phyloP scores from a whole-genome alignment of 1,140 invertebrate species.

The Dendrolimus punctatus region DNA sequence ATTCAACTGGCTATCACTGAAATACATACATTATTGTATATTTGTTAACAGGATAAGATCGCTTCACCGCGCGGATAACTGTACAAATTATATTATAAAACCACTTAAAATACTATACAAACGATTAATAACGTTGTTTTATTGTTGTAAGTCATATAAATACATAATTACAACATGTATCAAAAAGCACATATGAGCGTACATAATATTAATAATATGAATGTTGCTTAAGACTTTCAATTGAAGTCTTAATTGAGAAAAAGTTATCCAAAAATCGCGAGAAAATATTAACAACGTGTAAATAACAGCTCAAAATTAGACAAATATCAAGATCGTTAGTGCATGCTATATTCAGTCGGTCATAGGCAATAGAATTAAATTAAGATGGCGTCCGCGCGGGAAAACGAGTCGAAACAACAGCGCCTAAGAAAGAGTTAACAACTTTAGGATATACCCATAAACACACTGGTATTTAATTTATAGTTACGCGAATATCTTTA shows the following conservation, averaged over 20 bases:
- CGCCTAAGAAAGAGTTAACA: conserved; percentile 70
- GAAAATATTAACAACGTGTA: no score
- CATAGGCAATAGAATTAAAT: background rate
- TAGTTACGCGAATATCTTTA: conserved; percentile 41
- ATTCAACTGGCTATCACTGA: conserved; percentile 52
- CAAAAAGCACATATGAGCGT: no score
- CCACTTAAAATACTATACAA: background rate
- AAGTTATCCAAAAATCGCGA: no score
- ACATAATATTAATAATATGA: no score
- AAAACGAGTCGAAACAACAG: conserved; percentile 52
- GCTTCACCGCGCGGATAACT: conserved; percentile 29
- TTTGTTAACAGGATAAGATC: conserved; percentile 51
- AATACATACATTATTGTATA: conserved; percentile 46
- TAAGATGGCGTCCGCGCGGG: conserved; percentile 22
- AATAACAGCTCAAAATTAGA: no score
- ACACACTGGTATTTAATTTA: conserved; percentile 39
- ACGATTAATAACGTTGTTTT: no score
- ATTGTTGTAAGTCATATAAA: no score
- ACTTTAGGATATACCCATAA: conserved; percentile 61
- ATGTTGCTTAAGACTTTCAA: no score
- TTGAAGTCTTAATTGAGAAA: no score
- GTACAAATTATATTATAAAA: background rate
- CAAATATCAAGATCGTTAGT: background rate
- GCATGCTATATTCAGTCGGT: background rate
- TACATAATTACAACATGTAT: no score